Evolutionary conservation across 2,797 vertebrate species (phyloP).

Genomic region (Pristis pectinata): DNA sequence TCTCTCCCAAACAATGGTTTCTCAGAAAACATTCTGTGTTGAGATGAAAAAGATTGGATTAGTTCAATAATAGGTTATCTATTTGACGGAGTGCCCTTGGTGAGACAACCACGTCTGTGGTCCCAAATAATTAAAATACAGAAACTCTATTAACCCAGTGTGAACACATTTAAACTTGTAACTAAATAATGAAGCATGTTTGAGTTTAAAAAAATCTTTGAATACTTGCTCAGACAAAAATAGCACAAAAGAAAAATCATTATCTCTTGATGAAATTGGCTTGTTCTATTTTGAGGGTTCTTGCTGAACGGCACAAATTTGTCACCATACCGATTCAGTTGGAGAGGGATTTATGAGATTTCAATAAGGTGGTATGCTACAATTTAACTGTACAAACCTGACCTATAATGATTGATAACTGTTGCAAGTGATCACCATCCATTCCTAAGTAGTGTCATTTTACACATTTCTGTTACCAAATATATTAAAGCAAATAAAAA

Average conservation of each 20-base stretch:
- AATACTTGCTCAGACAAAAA: neutral
- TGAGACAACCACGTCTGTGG: no score
- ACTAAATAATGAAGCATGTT: neutral
- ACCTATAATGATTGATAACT: neutral
- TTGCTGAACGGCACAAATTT: neutral
- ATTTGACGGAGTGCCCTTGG: no score
- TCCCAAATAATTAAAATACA: no score
- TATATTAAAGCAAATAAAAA: neutral
- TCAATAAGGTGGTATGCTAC: no score
- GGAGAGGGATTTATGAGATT: neutral
- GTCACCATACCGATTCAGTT: neutral
- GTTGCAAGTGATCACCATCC: neutral
- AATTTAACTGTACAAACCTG: neutral
- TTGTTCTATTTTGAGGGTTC: neutral
- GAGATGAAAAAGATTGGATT: no score
- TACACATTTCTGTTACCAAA: neutral
- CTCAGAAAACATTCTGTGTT: no score
- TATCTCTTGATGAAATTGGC: neutral
- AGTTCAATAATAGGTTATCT: no score
- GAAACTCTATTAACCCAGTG: no score
- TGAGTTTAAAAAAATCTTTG: neutral
- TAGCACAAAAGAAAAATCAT: no score
- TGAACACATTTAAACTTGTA: neutral
- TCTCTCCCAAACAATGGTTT: no score
- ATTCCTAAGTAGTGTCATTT: neutral